A percentile compares a stretch with the other conserved stretches of the same genome.
Evolutionary conservation across 2,888 invertebrate species (phyloP).

Genomic region (Sthenelais limicola): DNA sequence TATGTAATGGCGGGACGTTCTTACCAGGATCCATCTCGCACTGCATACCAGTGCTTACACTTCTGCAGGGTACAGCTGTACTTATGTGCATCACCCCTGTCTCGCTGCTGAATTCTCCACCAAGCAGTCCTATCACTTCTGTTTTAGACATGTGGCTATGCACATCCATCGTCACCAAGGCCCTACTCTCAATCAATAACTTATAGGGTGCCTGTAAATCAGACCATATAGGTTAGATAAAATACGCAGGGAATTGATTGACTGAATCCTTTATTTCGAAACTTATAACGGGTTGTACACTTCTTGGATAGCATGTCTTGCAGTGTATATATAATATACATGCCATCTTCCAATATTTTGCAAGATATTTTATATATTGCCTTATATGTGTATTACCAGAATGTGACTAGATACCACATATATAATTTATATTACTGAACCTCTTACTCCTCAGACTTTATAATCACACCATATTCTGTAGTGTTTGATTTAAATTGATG

Average conservation of each 20-base stretch:
- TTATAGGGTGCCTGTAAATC: constrained; percentile 77
- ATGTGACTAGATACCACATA: not conserved
- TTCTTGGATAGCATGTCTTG: no score
- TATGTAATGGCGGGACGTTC: no score
- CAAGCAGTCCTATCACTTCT: constrained; percentile 84
- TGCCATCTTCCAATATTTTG: no score
- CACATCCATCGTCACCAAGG: constrained; percentile 79
- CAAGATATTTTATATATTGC: no score
- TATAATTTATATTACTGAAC: not conserved
- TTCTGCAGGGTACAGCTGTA: constrained; percentile 79
- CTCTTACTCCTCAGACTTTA: not conserved
- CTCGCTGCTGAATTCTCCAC: constrained; percentile 75
- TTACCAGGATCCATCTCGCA: constrained; percentile 85
- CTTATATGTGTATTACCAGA: not conserved
- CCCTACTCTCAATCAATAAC: constrained; percentile 77
- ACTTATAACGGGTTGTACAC: no score
- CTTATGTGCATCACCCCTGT: constrained; percentile 74
- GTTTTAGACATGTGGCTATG: constrained; percentile 81
- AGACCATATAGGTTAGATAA: not conserved
- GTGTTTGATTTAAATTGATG: not conserved
- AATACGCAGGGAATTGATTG: not conserved
- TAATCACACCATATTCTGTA: not conserved
- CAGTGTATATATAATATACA: no score
- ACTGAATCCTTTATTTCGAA: no score
- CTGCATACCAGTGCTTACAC: constrained; percentile 79